Percentiles rank a stretch among this genome's conserved stretches.
Conservation (phyloP, 35 echinoderm and acorn worm genomes). For the Ophioderma brevispina region DNA sequence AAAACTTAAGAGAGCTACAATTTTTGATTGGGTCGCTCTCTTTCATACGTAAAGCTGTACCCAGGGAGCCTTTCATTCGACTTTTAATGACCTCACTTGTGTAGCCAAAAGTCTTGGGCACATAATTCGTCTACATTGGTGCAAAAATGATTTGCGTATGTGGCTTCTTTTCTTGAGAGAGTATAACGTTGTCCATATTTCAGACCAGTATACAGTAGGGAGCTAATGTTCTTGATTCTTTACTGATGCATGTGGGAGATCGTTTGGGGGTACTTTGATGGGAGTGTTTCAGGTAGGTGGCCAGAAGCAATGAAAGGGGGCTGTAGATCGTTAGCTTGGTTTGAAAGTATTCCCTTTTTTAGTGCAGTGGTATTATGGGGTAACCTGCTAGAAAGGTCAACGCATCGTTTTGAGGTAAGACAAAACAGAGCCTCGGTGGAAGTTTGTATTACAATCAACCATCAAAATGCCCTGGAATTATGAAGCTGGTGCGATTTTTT, state of each 20-base stretch:
- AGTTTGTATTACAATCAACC: background rate
- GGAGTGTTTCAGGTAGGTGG: too few relatives aligned
- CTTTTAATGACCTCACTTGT: background rate
- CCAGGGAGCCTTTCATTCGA: background rate
- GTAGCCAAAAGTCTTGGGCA: background rate
- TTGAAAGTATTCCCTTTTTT: constrained; percentile 34
- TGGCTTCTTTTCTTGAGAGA: background rate
- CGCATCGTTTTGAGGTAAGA: background rate
- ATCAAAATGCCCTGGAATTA: background rate
- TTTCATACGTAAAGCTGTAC: background rate
- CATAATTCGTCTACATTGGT: background rate
- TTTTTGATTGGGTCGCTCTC: background rate
- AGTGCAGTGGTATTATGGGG: constrained; percentile 33
- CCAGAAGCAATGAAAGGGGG: too few relatives aligned
- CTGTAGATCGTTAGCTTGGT: background rate
- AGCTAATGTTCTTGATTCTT: background rate
- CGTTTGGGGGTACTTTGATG: too few relatives aligned
- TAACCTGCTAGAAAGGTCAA: background rate
- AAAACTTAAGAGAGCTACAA: background rate
- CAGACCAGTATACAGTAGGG: background rate
- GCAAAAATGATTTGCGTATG: background rate
- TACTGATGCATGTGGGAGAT: background rate
- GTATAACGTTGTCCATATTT: background rate
- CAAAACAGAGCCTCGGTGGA: constrained; percentile 18
- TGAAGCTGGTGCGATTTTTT: constrained; percentile 11